Evolutionary conservation across 2,113 vertebrate genomes (phyloP).

Genomic region (Nerophis lumbriciformis): DNA sequence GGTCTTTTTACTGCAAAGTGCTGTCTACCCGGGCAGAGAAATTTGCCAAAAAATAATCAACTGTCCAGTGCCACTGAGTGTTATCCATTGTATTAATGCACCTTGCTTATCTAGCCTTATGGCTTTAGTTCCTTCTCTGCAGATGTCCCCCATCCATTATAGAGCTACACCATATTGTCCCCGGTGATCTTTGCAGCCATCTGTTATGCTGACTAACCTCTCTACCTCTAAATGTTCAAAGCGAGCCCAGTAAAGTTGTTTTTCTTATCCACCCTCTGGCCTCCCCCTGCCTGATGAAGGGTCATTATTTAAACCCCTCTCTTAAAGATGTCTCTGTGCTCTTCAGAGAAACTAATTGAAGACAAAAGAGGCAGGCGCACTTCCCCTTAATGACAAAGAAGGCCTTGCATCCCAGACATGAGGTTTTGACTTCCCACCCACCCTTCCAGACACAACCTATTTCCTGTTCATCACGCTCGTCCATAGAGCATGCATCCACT

Average conservation of each 20-base stretch:
- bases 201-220: slow-evolving; percentile 49
- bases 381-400: slow-evolving; percentile 71
- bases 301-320: slow-evolving; percentile 72
- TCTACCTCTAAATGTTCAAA: slow-evolving; percentile 61
- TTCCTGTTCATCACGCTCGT: slow-evolving; percentile 34
- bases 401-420: slow-evolving; percentile 41
- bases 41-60: not conserved
- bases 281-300: slow-evolving; percentile 60
- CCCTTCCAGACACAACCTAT: slow-evolving; percentile 25
- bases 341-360: slow-evolving; percentile 74
- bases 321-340: slow-evolving; percentile 64
- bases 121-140: not conserved
- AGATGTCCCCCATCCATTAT: slow-evolving; percentile 1
- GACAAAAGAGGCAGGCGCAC: slow-evolving; percentile 64
- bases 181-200: slow-evolving; percentile 39
- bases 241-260: slow-evolving; percentile 44
- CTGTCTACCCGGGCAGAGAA: slow-evolving; percentile 10
- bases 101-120: not conserved
- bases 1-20: slow-evolving; percentile 11
- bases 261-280: slow-evolving; percentile 46
- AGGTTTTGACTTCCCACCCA: slow-evolving; percentile 51
- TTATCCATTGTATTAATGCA: not conserved
- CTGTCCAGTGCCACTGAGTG: not conserved
- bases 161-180: slow-evolving; percentile 4
- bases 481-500: slow-evolving; percentile 20